Base-by-base conservation (phyloP, 2,113 vertebrate species). In the Ochotona princeps region DNA sequence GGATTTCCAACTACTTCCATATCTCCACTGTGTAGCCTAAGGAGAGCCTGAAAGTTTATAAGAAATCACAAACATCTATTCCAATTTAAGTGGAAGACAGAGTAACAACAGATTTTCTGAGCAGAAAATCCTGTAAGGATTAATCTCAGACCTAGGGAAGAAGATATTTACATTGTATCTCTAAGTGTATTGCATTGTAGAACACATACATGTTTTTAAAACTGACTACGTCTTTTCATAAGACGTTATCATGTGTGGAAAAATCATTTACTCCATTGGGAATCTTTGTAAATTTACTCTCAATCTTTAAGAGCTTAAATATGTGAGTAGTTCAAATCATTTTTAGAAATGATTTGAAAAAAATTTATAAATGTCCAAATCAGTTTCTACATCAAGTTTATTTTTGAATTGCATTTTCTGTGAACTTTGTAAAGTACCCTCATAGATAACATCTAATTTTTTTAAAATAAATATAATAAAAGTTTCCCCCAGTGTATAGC, bases 31-130 rank as follows among this genome's bases (percentile, higher is more conserved):
- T 13, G 23, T 61, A 74, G 32, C 17, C 21, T 90, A 83, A 79
- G 17, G 12, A 92, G 20, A 90, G 60, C 15, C 18, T 70, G 8
- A 0, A 69, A 21, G 78, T 92, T 89, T 82, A 11, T 44, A 67
- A 44, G 89, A 60, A 87, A 61, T 13, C 21, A 49, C 25, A 82
- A 8, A 44, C 49, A 90, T 90, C 30, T 9, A 78, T 12, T 91
- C 32, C 87, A 47, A 84, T 78, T 93, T 88, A 28, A 72, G 91
- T 63, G 51, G 25, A 78, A 89, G 32, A 26, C 85, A 44, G 11
- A 2, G 13, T 44, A 85, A 84, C 44, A 83, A 25, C 44, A 73
- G 10, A 90, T 35, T 75, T 15, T 38, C 13, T 80, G 28, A 28
- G 17, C 60, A 89, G 30, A 7, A 88, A 76, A 32, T 49, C 72